Conservation (phyloP, 2,888 invertebrate species). For the Opisthograptis luteolata region DNA sequence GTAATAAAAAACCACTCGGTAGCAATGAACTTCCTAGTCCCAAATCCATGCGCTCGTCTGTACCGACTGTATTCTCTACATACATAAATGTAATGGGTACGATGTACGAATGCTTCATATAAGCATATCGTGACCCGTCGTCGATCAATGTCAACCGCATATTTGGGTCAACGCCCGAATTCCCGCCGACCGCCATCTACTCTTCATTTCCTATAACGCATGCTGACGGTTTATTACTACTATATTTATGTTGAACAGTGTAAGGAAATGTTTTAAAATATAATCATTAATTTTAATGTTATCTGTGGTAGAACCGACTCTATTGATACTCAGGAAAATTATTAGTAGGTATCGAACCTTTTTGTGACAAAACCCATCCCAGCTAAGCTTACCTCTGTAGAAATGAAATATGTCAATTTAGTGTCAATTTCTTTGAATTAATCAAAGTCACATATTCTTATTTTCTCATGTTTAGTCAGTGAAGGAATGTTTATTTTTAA, state of each 20-base stretch:
- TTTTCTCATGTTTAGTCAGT: constrained; percentile 3
- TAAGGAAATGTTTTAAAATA: constrained; percentile 4
- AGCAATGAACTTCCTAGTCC: constrained; percentile 74
- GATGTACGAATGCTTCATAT: constrained; percentile 66
- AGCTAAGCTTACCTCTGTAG: too few species aligned
- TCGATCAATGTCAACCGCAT: constrained; percentile 83
- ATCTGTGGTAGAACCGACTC: too few species aligned
- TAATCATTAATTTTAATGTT: too few species aligned
- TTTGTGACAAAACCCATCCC: too few species aligned
- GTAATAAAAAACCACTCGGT: constrained; percentile 60
- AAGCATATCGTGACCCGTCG: constrained; percentile 73
- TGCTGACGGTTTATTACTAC: constrained; percentile 45
- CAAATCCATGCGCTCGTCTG: constrained; percentile 59
- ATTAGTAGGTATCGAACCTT: too few species aligned
- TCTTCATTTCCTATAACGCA: constrained; percentile 70
- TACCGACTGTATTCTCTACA: constrained; percentile 31
- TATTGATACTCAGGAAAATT: too few species aligned
- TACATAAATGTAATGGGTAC: too few species aligned
- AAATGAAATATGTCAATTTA: constrained; percentile 6
- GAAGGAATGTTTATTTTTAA: too few species aligned
- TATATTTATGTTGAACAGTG: constrained; percentile 11
- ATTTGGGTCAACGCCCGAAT: constrained; percentile 82
- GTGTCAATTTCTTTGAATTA: neutral
- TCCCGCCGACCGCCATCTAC: constrained; percentile 64
- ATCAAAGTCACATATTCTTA: too few species aligned